Base-by-base conservation (phyloP, 2,888 invertebrate genomes). In the Teleiodes luculella region DNA sequence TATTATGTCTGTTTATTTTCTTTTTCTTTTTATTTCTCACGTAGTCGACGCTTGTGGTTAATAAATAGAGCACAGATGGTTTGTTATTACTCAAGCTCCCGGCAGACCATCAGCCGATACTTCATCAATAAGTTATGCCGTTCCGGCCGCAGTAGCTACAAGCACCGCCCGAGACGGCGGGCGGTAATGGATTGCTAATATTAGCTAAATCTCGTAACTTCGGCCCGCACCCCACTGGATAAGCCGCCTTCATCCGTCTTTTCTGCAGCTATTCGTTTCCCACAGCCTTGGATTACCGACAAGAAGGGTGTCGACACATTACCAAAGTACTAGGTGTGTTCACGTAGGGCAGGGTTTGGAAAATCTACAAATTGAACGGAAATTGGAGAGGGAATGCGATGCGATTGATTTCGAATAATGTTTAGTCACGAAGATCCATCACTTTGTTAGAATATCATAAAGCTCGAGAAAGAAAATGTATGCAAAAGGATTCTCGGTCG, bases 111-210 rank as follows among this genome's bases (percentile, higher is more conserved):
- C 37, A 50, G 53, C 39, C 52, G 57, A 52, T 55, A 53, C 56
- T 59, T 57, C 47, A 61, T 61, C 60, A 56, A 60, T 63, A 58
- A 55, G 57, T 58, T 55, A 56, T 55, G 53, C 51, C 20, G 41
- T 41, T 37, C 54, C 54, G 51, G 31, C 28, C 33, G 45, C 36
- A 64, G 61, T 55, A 62, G 57, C 57, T 59, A 59, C 63, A 61
- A 58, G 58, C 57, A 63, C 68, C 65, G 66, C 60, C 64, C 57
- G 55, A 3, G 16, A 14, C 37, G 56, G 10, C 10, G 8, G 49
- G 54, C 56, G 61, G 77, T 86, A 88, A 87, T 87, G 86, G 85
- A 88, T 88, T 85, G 88, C 83, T 83, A 85, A 87, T 89, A 86
- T 89, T 87, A 80, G 83, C 82, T 74, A 82, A 86, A 86, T 85